Evolutionary conservation across 1,140 invertebrate genomes (phyloP).

Genomic region (Ceratosolen solmsi): DNA sequence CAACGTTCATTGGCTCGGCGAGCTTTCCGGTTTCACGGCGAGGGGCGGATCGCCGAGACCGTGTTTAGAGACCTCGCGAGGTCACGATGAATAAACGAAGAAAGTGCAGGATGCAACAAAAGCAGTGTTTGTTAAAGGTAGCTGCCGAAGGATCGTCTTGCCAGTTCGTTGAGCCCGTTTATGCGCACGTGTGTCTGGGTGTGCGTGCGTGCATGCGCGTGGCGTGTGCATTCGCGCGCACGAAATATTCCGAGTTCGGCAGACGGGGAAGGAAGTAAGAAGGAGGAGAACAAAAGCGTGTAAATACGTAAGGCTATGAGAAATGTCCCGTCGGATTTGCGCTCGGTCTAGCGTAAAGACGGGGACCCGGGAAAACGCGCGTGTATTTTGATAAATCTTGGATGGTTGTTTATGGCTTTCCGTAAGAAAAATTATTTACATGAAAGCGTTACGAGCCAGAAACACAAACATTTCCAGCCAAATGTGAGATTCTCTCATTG

Average conservation of each 20-base stretch:
- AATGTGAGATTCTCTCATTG: too few relatives aligned
- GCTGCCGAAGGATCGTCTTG: background rate
- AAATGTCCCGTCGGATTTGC: slow-evolving; percentile 64
- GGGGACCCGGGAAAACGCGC: slow-evolving; percentile 49
- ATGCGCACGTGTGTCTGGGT: too few relatives aligned
- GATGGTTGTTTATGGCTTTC: background rate
- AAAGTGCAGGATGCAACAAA: background rate
- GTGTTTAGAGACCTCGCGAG: background rate
- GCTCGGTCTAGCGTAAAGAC: slow-evolving; percentile 33
- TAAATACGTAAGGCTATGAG: slow-evolving; percentile 62
- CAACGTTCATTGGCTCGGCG: background rate
- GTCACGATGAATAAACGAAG: background rate
- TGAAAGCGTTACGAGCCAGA: background rate
- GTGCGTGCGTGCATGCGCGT: too few relatives aligned
- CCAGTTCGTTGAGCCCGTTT: background rate
- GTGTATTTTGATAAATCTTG: slow-evolving; percentile 53
- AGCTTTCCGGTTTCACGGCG: background rate
- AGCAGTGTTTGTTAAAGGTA: background rate
- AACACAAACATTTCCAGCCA: too few relatives aligned
- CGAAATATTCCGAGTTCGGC: background rate
- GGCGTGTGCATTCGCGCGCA: background rate
- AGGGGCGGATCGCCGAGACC: background rate
- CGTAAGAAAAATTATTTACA: background rate
- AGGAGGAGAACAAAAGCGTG: slow-evolving; percentile 24
- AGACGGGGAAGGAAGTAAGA: background rate